phyloP scores from a whole-genome alignment of 2,113 vertebrate genomes.

The Chaetorhynchus papuensis region DNA sequence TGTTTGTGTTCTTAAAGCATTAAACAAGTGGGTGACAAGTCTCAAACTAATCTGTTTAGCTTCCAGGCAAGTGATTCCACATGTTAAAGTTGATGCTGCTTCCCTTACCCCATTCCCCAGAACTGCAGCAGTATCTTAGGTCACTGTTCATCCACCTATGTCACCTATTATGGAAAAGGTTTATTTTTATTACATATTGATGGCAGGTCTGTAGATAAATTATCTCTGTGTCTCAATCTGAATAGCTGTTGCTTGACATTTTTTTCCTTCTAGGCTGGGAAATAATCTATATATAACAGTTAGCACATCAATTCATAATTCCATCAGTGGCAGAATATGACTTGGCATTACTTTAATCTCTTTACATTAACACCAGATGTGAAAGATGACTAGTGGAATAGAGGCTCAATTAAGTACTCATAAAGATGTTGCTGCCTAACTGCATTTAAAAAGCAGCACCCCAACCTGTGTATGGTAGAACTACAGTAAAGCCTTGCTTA shows the following conservation, averaged over 20 bases:
- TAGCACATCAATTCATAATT: not conserved
- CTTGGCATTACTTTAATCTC: not conserved
- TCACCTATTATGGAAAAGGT: not conserved
- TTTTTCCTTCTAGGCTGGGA: not conserved
- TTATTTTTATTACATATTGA: not conserved
- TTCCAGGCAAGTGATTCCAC: conserved; percentile 9
- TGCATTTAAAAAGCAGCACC: not conserved
- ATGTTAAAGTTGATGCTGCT: not conserved
- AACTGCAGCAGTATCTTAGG: not conserved
- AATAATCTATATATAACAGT: not conserved
- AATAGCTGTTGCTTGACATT: not conserved
- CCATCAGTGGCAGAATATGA: not conserved
- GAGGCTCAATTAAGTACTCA: not conserved
- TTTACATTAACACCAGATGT: not conserved
- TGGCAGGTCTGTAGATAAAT: not conserved
- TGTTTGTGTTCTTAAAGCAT: conserved; percentile 14
- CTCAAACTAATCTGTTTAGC: not conserved
- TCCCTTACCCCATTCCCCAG: not conserved
- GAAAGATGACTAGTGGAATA: not conserved
- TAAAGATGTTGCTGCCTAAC: not conserved
- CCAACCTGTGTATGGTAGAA: not conserved
- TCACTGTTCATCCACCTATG: not conserved
- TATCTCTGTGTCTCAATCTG: not conserved
- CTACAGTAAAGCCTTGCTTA: not conserved
- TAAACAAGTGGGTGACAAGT: conserved; percentile 7